Evolutionary conservation across 2,113 vertebrate species (phyloP).

Genomic region (Poecilia latipinna): DNA sequence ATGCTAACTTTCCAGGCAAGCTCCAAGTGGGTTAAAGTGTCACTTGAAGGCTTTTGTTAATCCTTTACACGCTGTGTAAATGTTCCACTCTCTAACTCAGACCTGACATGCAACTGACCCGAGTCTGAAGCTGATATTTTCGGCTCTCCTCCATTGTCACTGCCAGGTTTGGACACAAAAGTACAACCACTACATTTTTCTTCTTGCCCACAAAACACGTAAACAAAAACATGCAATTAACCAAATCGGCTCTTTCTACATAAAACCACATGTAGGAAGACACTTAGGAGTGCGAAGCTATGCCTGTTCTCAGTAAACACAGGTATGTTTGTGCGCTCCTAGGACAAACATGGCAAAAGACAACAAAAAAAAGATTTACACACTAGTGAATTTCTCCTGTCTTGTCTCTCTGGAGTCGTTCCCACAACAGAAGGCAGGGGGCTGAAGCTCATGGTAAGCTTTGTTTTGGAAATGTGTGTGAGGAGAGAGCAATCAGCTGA

Average conservation of each 20-base stretch:
- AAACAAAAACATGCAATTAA: background rate
- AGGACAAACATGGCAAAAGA: too few species aligned
- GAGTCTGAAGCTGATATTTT: background rate
- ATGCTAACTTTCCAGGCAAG: slow-evolving; percentile 32
- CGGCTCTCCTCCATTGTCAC: background rate
- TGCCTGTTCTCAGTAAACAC: background rate
- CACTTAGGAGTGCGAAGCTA: background rate
- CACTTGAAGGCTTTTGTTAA: background rate
- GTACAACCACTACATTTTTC: background rate
- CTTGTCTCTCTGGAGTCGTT: slow-evolving; percentile 31
- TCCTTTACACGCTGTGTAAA: background rate
- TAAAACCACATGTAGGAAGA: background rate
- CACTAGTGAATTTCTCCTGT: slow-evolving; percentile 8
- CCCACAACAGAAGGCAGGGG: slow-evolving; percentile 35
- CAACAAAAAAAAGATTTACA: background rate
- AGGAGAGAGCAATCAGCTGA: background rate
- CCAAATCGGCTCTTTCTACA: slow-evolving; percentile 7
- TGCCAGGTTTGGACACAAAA: background rate
- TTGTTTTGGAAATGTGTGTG: slow-evolving; percentile 20
- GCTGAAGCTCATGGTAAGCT: slow-evolving; percentile 20
- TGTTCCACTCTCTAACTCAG: background rate
- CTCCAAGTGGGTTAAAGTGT: slow-evolving; percentile 30
- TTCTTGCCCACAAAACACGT: background rate
- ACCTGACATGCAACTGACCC: background rate
- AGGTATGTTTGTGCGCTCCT: too few species aligned